Conservation (phyloP, 2,888 invertebrate species). For the Drepana falcataria region DNA sequence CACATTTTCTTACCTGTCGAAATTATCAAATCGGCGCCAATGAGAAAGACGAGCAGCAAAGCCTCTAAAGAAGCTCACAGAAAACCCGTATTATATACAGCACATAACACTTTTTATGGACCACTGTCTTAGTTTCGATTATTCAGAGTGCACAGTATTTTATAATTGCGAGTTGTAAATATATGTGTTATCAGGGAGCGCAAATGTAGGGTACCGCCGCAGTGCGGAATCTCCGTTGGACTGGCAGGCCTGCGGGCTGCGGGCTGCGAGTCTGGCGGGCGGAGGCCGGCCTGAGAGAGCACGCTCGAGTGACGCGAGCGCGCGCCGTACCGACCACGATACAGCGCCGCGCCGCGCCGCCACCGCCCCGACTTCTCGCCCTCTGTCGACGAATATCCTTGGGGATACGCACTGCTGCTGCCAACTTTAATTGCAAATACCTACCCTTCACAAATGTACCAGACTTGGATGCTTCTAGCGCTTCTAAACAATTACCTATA, state of each 20-base stretch:
- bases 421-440: conserved; percentile 21
- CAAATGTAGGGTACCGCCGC: conserved; percentile 53
- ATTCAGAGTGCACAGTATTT: conserved; percentile 18
- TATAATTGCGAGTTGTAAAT: conserved; percentile 18
- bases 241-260: conserved; percentile 41
- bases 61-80: conserved; percentile 43
- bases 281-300: conserved; percentile 22
- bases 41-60: conserved; percentile 34
- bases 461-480: too few species aligned
- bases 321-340: conserved; percentile 16
- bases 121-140: conserved; percentile 30
- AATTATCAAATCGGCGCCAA: conserved; percentile 47
- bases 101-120: conserved; percentile 38
- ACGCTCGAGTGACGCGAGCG: conserved; percentile 29
- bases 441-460: too few species aligned
- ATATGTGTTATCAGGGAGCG: conserved; percentile 18
- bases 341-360: conserved; percentile 13
- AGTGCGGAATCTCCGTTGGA: conserved; percentile 61
- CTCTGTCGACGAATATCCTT: conserved; percentile 23
- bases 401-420: conserved; percentile 16
- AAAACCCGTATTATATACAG: conserved; percentile 30
- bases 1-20: conserved; percentile 52
- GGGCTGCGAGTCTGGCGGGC: conserved; percentile 10
- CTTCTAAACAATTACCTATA: too few species aligned
- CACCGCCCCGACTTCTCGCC: conserved; percentile 4